Evolutionary conservation across 2,113 vertebrate genomes (phyloP).

Genomic region (Sebastes fasciatus): DNA sequence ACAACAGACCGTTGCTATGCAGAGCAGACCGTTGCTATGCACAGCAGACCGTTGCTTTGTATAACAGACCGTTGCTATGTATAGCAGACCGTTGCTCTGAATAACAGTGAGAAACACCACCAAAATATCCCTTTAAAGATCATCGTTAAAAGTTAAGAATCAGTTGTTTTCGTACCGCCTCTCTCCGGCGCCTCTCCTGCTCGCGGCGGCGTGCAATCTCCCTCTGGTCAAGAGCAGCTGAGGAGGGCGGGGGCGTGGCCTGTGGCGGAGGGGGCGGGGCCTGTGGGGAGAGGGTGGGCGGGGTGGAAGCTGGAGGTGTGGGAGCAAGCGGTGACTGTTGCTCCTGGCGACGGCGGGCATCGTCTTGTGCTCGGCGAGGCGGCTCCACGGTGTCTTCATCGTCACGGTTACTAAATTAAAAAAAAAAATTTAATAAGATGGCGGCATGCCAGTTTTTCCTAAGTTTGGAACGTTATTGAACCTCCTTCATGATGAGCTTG

Average conservation of each 20-base stretch:
- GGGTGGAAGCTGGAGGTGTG: conserved; percentile 79
- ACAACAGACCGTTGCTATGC: too few relatives aligned
- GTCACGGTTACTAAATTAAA: conserved; percentile 83
- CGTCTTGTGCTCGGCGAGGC: conserved; percentile 65
- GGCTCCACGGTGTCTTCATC: conserved; percentile 86
- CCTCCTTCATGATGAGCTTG: too few relatives aligned
- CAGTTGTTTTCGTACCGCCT: conserved; percentile 83
- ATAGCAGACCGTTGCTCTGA: too few relatives aligned
- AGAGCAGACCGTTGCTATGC: too few relatives aligned
- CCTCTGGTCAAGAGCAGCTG: conserved; percentile 88
- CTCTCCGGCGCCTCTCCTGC: conserved; percentile 91
- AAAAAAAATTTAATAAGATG: neutral
- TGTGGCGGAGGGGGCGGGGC: conserved; percentile 74
- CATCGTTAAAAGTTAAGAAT: neutral
- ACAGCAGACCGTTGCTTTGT: too few relatives aligned
- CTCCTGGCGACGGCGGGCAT: conserved; percentile 79
- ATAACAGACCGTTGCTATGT: too few relatives aligned
- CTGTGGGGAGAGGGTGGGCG: conserved; percentile 84
- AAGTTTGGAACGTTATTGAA: too few relatives aligned
- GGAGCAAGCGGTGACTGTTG: conserved; percentile 79
- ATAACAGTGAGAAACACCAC: too few relatives aligned
- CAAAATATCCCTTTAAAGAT: too few relatives aligned
- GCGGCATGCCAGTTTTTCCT: too few relatives aligned
- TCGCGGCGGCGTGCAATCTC: conserved; percentile 91
- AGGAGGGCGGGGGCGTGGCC: conserved; percentile 60